Evolutionary conservation across 2,797 vertebrate species (phyloP), one percentile per base, ranked within the genome.

Genomic region (Trachurus trachurus): DNA sequence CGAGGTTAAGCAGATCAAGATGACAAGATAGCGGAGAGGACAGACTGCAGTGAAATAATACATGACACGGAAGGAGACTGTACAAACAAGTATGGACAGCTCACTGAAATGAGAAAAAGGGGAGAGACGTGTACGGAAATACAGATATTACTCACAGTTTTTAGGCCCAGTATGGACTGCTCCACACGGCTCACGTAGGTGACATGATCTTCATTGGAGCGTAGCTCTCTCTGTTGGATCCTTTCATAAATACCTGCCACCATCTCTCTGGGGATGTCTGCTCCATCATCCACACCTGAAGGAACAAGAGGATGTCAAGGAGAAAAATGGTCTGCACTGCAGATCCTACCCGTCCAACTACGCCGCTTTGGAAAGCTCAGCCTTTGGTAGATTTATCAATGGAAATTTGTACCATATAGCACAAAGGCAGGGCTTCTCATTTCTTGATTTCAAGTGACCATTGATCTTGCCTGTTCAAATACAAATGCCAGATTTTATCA

Each of bases 101-200:
- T 68, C 50, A 13, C 7, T 70, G 40, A 80, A 80, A 77, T 50
- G 19, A 72, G 49, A 64, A 47, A 42, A 31, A 10, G 11, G 26
- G 13, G n/a, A 47, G 53, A 10, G 59, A 73, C 66, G 65, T 54
- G 62, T 34, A 68, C 57, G 31, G 21, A 81, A 54, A 80, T 16
- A 34, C 0, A 34, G 21, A 29, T 53, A 37, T 62, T 42, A 93
- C 96, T 96, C 80, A 97, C 96, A 50, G 96, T 97, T 95, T 98
- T 98, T 94, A 98, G 96, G 81, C 97, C 97, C 67, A 98, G 93
- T 58, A 98, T 98, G 87, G 97, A 98, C 90, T 99, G 98, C 87
- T 99, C 98, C 95, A 99, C 98, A 39, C 98, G 98, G 90, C 97
- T 98, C 89, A 99, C 98, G 0, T 99, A 99, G 5, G 98, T 99